Evolutionary conservation across 2,113 vertebrate species (phyloP).

Genomic region (Myiopsitta monachus): DNA sequence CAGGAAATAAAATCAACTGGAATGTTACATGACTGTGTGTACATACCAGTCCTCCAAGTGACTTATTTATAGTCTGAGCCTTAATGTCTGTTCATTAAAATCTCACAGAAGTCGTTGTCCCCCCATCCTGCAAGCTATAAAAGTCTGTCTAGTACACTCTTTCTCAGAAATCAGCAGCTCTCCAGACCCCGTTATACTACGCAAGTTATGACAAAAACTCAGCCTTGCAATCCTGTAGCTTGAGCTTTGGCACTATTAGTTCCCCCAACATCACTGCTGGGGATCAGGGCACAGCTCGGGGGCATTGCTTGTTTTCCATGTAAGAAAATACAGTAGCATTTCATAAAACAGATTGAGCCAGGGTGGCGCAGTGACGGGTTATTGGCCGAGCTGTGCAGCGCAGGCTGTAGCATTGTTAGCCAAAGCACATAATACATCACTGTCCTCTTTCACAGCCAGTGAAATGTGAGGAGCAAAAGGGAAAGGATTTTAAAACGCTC

Average conservation of each 20-base stretch:
- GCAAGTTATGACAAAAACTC: background rate
- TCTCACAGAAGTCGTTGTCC: background rate
- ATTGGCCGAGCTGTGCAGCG: background rate
- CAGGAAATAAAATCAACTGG: constrained; percentile 26
- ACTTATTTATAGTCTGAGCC: constrained; percentile 25
- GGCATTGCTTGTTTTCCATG: background rate
- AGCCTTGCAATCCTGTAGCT: background rate
- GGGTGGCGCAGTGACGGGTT: background rate
- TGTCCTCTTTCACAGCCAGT: constrained; percentile 8
- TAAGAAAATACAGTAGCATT: background rate
- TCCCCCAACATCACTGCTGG: background rate
- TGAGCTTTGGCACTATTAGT: background rate
- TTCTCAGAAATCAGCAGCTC: background rate
- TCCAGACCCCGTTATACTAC: background rate
- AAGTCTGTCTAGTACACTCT: background rate
- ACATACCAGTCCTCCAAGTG: background rate
- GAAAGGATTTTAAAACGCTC: background rate
- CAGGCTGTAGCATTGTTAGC: background rate
- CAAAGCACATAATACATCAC: background rate
- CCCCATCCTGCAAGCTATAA: background rate
- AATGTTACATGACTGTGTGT: background rate
- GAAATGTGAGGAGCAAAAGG: background rate
- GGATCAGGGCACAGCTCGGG: background rate
- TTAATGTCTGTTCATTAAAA: constrained; percentile 33
- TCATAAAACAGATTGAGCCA: rapidly evolving